Evolutionary conservation across 2,888 invertebrate species (phyloP).

Genomic region (Amblyjoppa fuscipennis): DNA sequence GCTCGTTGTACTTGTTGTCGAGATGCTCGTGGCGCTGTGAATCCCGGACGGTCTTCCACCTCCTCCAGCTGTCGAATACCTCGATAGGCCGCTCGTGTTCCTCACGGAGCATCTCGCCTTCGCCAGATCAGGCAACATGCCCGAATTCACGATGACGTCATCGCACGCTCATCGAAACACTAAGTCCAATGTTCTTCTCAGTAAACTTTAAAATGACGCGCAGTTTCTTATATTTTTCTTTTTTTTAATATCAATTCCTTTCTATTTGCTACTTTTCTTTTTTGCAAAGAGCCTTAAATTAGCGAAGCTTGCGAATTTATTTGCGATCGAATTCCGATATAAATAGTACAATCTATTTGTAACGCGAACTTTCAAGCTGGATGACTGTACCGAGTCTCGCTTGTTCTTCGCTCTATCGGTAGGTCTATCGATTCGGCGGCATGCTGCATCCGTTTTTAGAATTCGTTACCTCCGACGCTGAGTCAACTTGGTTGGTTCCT

Average conservation of each 20-base stretch:
- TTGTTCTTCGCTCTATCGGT: conserved; percentile 14
- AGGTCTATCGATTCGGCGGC: conserved; percentile 42
- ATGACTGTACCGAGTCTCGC: neutral
- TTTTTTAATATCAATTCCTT: neutral
- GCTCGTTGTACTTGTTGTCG: conserved; percentile 47
- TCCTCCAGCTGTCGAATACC: conserved; percentile 52
- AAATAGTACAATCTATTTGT: conserved; percentile 4
- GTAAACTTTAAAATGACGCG: conserved; percentile 3
- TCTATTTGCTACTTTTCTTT: neutral
- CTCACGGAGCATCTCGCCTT: conserved; percentile 71
- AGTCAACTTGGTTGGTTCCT: conserved; percentile 3
- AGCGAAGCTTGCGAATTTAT: neutral
- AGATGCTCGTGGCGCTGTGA: conserved; percentile 18
- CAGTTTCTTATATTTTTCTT: conserved; percentile 26
- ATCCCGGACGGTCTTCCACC: conserved; percentile 45
- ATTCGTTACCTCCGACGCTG: conserved; percentile 19
- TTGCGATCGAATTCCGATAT: neutral
- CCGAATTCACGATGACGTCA: conserved; percentile 72
- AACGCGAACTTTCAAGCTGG: neutral
- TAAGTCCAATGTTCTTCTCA: conserved; percentile 30
- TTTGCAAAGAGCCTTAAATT: neutral
- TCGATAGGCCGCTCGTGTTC: conserved; percentile 65
- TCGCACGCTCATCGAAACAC: conserved; percentile 63
- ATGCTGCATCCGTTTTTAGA: conserved; percentile 39
- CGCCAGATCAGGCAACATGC: conserved; percentile 71